Base-by-base conservation (phyloP, 2,888 invertebrate genomes). In the Pemphredon lugubris region DNA sequence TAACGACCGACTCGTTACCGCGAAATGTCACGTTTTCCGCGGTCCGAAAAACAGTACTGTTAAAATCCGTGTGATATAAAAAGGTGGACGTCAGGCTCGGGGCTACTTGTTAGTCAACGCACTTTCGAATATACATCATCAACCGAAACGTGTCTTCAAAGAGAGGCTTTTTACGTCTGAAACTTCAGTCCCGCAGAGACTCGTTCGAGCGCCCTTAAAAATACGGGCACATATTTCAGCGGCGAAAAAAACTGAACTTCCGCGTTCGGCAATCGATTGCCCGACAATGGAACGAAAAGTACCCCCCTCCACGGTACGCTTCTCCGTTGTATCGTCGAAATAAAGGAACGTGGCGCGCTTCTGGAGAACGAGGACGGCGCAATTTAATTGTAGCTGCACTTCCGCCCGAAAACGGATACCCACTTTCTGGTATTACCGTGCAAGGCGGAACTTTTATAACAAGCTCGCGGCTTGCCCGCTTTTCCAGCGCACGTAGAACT, bases 381-480 rank as follows among this genome's bases (percentile, higher is more conserved):
- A 78, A 78, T 78, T 72, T 78, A 78, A 75, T 78, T 72, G 78
- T 59, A 69, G 67, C 63, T 50, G 57, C 32, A 51, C 54, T 72
- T 57, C 65, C 58, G 57, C 18, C 58, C 70, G 73, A 75, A 78
- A 79, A 76, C 64, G 74, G 65, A 74, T 74, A 82, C 67, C 71
- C 75, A 76, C 65, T 78, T 75, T 71, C 66, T 61, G 58, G 61
- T 66, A 77, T 79, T 74, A 71, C 50, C 66, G 55, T 48, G 45
- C 63, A 54, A 53, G 65, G 48, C 50, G 48, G 59, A 79, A 79
- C 77, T 79, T 79, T 73, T 78, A 59, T 78, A 78, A 75, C 73
- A 73, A 78, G 59, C 50, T 47, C 58, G 50, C 14, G 47, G 7
- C 9, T 7, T 13, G 14, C 13, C 16, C 48, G 23, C 18, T 30